Conservation (phyloP, 1,140 invertebrate genomes). For the Drosophila nigrodunni region DNA sequence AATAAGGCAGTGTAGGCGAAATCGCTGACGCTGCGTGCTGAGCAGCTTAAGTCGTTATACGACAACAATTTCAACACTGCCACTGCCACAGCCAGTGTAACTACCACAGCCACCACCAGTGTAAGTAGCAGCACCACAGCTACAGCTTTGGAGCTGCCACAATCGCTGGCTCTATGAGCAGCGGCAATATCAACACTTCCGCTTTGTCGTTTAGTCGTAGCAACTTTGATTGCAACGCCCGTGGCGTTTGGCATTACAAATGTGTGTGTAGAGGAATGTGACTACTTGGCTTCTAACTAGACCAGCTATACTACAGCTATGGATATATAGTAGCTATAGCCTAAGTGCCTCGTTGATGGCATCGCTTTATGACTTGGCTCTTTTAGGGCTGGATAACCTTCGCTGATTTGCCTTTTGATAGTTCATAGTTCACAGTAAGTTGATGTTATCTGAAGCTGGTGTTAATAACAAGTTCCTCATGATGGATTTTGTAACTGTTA, state of each 20-base stretch:
- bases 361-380: conserved; percentile 37
- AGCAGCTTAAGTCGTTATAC: conserved; percentile 77
- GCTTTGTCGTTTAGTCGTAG: conserved; percentile 40
- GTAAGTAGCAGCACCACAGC: conserved; percentile 9
- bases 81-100: not conserved
- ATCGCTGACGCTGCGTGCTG: conserved; percentile 73
- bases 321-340: not conserved
- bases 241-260: conserved; percentile 52
- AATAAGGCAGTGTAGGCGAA: conserved; percentile 33
- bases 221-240: conserved; percentile 67
- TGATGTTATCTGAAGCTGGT: conserved; percentile 30
- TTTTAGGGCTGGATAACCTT: conserved; percentile 34
- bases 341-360: conserved; percentile 31
- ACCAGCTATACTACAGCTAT: not conserved
- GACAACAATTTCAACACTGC: conserved; percentile 65
- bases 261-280: conserved; percentile 38
- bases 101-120: not conserved
- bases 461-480: conserved; percentile 20
- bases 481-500: conserved; percentile 11
- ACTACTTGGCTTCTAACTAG: conserved; percentile 67
- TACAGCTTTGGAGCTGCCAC: conserved; percentile 5
- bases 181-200: conserved; percentile 77
- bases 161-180: conserved; percentile 40
- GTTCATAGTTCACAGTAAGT: not conserved
- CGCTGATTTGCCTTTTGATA: conserved; percentile 30